phyloP scores from a whole-genome alignment of 2,888 invertebrate genomes.

The Synanthedon andrenaeformis region DNA sequence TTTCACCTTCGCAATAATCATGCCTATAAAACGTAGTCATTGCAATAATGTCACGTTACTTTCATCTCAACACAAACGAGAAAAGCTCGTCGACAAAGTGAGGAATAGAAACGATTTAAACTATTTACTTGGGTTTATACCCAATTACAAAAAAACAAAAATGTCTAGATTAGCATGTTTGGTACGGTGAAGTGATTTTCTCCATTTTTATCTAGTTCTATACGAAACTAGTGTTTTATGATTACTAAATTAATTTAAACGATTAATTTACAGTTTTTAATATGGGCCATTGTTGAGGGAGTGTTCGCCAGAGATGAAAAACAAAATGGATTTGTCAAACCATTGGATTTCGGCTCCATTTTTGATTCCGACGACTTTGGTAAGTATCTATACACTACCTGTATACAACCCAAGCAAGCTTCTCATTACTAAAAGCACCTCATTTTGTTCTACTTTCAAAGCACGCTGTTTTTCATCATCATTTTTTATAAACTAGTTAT shows the following conservation, averaged over 20 bases:
- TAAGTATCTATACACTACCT: slow-evolving; percentile 13
- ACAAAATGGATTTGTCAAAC: slow-evolving; percentile 58
- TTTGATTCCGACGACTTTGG: slow-evolving; percentile 55
- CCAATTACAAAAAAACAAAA: slow-evolving; percentile 39
- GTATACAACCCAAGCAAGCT: background rate
- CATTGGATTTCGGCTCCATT: slow-evolving; percentile 69
- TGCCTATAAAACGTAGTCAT: slow-evolving; percentile 69
- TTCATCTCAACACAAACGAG: slow-evolving; percentile 59
- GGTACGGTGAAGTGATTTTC: slow-evolving; percentile 31
- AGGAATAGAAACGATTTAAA: slow-evolving; percentile 30
- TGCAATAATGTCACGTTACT: slow-evolving; percentile 63
- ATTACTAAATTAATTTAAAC: background rate
- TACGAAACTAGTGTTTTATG: slow-evolving; percentile 1
- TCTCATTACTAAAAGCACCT: no score
- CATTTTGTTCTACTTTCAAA: background rate
- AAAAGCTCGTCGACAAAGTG: slow-evolving; percentile 46
- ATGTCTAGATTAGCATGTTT: slow-evolving; percentile 49
- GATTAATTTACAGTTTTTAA: slow-evolving; percentile 44
- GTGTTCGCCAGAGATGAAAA: slow-evolving; percentile 38
- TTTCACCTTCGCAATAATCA: slow-evolving; percentile 68
- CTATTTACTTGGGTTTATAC: slow-evolving; percentile 47
- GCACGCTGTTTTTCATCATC: background rate
- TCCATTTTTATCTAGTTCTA: slow-evolving; percentile 1
- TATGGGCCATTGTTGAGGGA: slow-evolving; percentile 52
- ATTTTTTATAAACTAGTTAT: slow-evolving; percentile 1